phyloP scores from a whole-genome alignment of 2,888 invertebrate species.

The Chironomus riparius region DNA sequence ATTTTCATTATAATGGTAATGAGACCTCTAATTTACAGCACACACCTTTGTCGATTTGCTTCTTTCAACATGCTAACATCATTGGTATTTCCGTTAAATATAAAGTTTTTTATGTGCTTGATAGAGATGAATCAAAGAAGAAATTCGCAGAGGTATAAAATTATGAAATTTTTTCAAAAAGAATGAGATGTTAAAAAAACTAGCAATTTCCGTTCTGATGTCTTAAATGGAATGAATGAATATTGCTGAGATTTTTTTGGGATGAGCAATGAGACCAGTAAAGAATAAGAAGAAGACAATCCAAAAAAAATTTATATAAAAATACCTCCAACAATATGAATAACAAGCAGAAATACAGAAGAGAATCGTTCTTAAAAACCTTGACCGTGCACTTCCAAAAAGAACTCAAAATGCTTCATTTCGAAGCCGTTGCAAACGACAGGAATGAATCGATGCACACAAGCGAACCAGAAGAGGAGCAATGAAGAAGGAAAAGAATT shows the following conservation, averaged over 20 bases:
- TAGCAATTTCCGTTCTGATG: slow-evolving; percentile 14
- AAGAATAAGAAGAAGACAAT: not conserved
- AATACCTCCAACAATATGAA: not conserved
- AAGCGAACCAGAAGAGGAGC: not conserved
- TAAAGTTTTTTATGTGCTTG: no score
- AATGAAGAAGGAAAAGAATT: not conserved
- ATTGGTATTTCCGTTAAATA: not conserved
- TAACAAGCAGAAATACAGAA: not conserved
- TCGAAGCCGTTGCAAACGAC: not conserved
- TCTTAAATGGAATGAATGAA: not conserved
- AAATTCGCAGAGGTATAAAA: no score
- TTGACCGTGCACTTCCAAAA: slow-evolving; percentile 17
- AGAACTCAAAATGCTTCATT: not conserved
- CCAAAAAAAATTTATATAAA: not conserved
- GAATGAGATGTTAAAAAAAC: not conserved
- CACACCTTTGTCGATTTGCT: no score
- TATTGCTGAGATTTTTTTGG: not conserved
- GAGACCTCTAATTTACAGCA: no score
- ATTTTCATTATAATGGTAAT: no score
- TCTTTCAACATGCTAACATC: not conserved
- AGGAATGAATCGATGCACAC: not conserved
- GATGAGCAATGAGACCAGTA: no score
- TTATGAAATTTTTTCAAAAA: not conserved
- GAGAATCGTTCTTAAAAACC: not conserved
- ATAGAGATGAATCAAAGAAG: no score